Percentiles rank a stretch among this genome's conserved stretches.
These are phyloP conservation scores for Tupaia tana DNA, from an alignment of 2,113 vertebrate species.

Conservation along the genomic window DNA sequence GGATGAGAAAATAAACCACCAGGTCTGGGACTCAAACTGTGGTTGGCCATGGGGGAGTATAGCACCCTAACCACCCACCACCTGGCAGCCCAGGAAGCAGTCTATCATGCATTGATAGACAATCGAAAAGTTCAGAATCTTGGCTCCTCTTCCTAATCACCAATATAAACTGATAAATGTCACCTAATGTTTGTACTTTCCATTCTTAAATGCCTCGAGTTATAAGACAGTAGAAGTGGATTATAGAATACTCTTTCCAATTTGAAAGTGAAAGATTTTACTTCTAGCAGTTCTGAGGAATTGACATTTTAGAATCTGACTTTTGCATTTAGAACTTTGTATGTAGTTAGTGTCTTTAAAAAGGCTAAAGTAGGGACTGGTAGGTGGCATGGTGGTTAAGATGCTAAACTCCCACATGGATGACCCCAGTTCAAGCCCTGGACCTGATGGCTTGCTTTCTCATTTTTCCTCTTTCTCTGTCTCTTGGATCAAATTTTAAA, in stretches of 20 bases:
- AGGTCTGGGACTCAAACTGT: no score
- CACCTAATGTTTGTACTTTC: neutral
- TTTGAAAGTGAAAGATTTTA: conserved; percentile 27
- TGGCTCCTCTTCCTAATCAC: neutral
- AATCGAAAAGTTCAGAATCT: neutral
- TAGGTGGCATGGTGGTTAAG: no score
- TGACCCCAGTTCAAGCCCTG: no score
- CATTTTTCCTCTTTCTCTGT: no score
- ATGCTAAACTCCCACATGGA: no score
- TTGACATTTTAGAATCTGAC: conserved; percentile 20
- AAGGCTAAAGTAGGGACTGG: neutral
- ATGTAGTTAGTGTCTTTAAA: neutral
- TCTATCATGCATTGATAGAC: neutral
- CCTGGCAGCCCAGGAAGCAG: neutral
- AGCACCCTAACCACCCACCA: no score
- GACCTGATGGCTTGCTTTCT: no score
- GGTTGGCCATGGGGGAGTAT: no score
- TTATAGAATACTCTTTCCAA: neutral
- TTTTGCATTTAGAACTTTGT: neutral
- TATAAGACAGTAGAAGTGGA: neutral
- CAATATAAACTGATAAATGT: neutral
- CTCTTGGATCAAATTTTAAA: no score
- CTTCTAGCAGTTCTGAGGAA: conserved; percentile 43
- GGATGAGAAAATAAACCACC: no score
- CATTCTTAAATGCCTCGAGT: neutral